phyloP scores from a whole-genome alignment of 2,888 invertebrate species.

The Drosophila mayaguana region DNA sequence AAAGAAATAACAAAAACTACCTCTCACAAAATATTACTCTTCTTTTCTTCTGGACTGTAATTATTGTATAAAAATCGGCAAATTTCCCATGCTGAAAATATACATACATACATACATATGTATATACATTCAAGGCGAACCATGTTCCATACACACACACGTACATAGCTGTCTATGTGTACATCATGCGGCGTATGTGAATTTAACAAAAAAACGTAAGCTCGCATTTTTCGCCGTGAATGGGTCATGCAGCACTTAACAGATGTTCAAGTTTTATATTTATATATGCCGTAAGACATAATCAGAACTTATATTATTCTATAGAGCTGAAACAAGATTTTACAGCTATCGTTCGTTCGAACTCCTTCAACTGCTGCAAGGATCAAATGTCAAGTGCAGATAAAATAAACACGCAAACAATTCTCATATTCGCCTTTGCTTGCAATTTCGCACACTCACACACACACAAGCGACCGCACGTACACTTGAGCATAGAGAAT shows the following conservation, averaged over 20 bases:
- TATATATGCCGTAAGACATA: neutral
- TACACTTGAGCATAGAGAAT: slow-evolving; percentile 40
- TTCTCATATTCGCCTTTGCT: slow-evolving; percentile 52
- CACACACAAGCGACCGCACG: slow-evolving; percentile 11
- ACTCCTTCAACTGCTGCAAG: slow-evolving; percentile 33
- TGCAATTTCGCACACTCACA: slow-evolving; percentile 47
- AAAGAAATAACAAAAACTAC: slow-evolving; percentile 11
- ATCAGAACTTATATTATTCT: neutral
- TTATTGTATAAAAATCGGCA: neutral
- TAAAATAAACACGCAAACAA: slow-evolving; percentile 28
- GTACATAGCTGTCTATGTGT: neutral
- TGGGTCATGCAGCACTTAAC: too few relatives aligned
- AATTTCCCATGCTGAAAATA: neutral
- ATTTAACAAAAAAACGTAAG: neutral
- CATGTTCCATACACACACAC: too few relatives aligned
- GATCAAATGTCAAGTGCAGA: slow-evolving; percentile 53
- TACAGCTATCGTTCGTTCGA: slow-evolving; percentile 16
- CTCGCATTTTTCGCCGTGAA: neutral
- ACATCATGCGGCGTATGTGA: slow-evolving; percentile 9
- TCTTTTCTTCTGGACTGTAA: neutral
- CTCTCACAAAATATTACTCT: slow-evolving; percentile 11
- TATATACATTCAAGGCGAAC: neutral
- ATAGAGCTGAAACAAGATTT: neutral
- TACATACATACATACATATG: too few relatives aligned
- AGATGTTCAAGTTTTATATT: neutral